Conservation (phyloP, 2,888 invertebrate genomes). For the Harpalus rufipes region DNA sequence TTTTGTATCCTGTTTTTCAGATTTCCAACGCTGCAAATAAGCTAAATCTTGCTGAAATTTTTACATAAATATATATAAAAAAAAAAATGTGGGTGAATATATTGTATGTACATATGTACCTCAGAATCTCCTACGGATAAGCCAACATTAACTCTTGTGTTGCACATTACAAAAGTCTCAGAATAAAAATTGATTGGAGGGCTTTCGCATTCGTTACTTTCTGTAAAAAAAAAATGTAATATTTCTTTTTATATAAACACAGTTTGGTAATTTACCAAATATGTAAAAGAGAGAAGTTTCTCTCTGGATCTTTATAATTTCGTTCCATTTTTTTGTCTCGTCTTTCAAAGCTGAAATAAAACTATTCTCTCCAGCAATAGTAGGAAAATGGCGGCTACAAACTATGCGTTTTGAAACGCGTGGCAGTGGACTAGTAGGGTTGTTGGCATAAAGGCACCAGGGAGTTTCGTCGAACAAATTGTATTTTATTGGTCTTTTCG, state of each 20-base stretch:
- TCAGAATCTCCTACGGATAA: background rate
- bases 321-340: background rate
- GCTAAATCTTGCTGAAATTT: too few species aligned
- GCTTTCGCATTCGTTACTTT: background rate
- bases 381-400: background rate
- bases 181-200: background rate
- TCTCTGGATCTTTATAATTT: background rate
- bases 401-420: slow-evolving; percentile 57
- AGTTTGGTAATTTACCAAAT: slow-evolving; percentile 12
- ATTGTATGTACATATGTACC: background rate
- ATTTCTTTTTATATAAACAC: background rate
- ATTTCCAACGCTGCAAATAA: background rate
- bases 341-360: slow-evolving; percentile 10
- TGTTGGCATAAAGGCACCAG: slow-evolving; percentile 4
- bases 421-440: background rate
- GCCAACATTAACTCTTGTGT: background rate
- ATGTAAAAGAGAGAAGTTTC: slow-evolving; percentile 13
- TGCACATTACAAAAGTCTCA: background rate
- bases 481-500: slow-evolving; percentile 29
- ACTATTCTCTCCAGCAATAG: background rate
- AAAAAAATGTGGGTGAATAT: background rate
- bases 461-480: background rate
- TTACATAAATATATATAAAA: too few species aligned
- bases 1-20: background rate
- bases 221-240: background rate